Percentiles rank a stretch among this genome's conserved stretches.
Conservation (phyloP, 2,888 invertebrate genomes). For the Zygogramma bicolorata region DNA sequence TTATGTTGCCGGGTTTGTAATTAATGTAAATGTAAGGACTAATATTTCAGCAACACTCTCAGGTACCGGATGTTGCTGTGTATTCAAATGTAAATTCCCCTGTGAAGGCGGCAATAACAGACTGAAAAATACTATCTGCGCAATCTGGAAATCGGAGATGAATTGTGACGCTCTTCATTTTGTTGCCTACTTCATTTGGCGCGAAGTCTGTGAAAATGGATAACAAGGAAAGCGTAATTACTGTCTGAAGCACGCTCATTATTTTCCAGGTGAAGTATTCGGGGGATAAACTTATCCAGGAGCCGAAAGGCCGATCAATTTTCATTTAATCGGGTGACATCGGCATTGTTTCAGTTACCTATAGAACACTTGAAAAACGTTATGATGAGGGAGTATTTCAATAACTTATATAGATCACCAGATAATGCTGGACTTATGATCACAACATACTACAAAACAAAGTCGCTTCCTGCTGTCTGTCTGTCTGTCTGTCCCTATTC, state of each 20-base stretch:
- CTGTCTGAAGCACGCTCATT: not conserved
- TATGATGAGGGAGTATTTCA: too few relatives aligned
- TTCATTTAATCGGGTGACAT: too few relatives aligned
- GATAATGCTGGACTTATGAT: too few relatives aligned
- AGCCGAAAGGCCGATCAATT: too few relatives aligned
- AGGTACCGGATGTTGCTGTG: slow-evolving; percentile 45
- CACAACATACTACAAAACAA: too few relatives aligned
- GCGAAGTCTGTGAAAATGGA: not conserved
- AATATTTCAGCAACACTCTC: slow-evolving; percentile 48
- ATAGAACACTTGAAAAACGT: too few relatives aligned
- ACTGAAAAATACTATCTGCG: slow-evolving; percentile 8
- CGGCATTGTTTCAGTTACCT: too few relatives aligned
- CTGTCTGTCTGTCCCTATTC: too few relatives aligned
- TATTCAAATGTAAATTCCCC: slow-evolving; percentile 10
- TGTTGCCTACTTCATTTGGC: slow-evolving; percentile 10
- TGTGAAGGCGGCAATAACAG: slow-evolving; percentile 1
- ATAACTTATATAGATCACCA: too few relatives aligned
- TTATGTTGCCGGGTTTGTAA: slow-evolving; percentile 36
- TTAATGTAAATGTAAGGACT: slow-evolving; percentile 54
- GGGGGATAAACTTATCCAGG: not conserved
- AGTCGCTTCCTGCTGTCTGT: too few relatives aligned
- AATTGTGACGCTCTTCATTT: slow-evolving; percentile 3
- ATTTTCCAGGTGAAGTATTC: not conserved
- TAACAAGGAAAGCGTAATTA: not conserved
- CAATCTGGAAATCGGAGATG: slow-evolving; percentile 9